phyloP scores from a whole-genome alignment of 2,113 vertebrate genomes.

The Dicentrarchus labrax region DNA sequence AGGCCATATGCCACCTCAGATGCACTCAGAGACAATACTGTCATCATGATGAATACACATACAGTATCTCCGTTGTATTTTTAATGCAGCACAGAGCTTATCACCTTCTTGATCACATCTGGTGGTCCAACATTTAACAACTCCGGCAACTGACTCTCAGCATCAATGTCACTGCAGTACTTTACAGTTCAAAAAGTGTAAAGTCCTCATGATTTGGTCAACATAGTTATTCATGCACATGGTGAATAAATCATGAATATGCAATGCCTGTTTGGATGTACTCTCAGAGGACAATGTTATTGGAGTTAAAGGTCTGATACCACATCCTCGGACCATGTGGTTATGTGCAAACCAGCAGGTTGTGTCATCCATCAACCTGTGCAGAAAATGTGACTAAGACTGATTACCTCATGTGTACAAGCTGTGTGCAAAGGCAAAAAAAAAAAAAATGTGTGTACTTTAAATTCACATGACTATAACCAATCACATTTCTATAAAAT shows the following conservation, averaged over 20 bases:
- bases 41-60: constrained; percentile 22
- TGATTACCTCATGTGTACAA: background rate
- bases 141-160: constrained; percentile 19
- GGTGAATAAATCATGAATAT: constrained; percentile 55
- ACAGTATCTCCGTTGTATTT: constrained; percentile 46
- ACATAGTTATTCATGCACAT: constrained; percentile 51
- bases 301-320: constrained; percentile 33
- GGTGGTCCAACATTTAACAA: constrained; percentile 12
- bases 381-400: background rate
- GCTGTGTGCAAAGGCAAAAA: background rate
- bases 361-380: constrained; percentile 14
- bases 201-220: background rate
- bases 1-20: constrained; percentile 20
- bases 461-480: background rate
- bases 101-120: constrained; percentile 35
- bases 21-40: constrained; percentile 10
- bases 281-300: constrained; percentile 34
- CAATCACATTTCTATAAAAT: background rate
- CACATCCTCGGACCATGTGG: constrained; percentile 20
- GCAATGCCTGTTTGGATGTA: constrained; percentile 49
- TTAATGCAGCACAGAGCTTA: constrained; percentile 40
- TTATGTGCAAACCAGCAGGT: constrained; percentile 13
- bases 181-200: constrained; percentile 41
- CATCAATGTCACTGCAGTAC: constrained; percentile 12
- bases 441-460: background rate